These are phyloP conservation scores for Elgaria multicarinata DNA, from an alignment of 2,113 vertebrate species.

Conservation along the genomic window DNA sequence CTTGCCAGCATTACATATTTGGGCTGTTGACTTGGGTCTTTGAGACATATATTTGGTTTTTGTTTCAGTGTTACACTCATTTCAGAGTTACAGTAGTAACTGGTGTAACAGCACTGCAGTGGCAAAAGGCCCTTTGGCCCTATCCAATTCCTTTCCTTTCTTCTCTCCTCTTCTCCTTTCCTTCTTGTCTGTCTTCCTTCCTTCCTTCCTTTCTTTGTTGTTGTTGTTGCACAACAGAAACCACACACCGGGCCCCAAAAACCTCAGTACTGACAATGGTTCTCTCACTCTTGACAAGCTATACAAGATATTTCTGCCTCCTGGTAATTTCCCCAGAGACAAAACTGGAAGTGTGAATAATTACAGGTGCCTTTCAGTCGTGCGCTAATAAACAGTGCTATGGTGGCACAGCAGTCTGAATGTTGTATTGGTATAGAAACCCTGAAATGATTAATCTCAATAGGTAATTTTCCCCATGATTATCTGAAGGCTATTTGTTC, in stretches of 20 bases:
- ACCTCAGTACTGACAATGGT: constrained; percentile 10
- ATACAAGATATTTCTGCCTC: not conserved
- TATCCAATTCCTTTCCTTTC: not conserved
- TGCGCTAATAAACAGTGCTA: not conserved
- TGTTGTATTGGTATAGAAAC: not conserved
- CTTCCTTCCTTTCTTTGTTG: not conserved
- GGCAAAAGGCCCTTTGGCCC: not conserved
- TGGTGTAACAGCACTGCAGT: not conserved
- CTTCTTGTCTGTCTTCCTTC: too few species aligned
- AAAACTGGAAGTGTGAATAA: constrained; percentile 38
- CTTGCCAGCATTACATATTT: not conserved
- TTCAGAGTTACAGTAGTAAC: not conserved
- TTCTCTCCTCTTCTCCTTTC: too few species aligned
- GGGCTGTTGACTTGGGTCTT: not conserved
- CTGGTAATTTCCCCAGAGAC: constrained; percentile 27
- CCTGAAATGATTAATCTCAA: constrained; percentile 1
- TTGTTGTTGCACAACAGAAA: not conserved
- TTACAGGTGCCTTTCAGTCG: constrained; percentile 27
- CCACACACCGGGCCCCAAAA: not conserved
- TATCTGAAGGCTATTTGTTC: not conserved
- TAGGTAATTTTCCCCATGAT: constrained; percentile 26
- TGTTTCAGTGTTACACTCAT: not conserved
- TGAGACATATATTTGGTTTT: not conserved
- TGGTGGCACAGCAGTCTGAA: not conserved
- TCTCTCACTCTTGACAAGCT: constrained; percentile 29